These are phyloP conservation scores for Sebastes nivosus DNA, from an alignment of 2,797 vertebrate species.

Conservation along the genomic window DNA sequence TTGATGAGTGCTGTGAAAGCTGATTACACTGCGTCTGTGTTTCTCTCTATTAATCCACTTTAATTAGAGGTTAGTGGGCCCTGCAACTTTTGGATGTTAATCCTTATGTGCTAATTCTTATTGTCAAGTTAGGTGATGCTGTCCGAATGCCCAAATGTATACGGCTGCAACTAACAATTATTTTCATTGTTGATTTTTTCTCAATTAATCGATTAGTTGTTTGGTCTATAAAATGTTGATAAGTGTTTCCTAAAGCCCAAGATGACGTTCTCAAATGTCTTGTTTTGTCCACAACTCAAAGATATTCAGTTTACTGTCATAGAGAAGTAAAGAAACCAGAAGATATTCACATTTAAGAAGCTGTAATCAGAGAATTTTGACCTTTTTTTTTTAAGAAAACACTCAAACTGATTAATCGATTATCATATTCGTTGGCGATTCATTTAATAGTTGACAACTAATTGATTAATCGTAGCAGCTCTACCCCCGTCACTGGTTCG, in stretches of 20 bases:
- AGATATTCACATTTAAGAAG: too few relatives aligned
- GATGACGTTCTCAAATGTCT: too few relatives aligned
- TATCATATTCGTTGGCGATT: neutral
- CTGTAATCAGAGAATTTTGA: too few relatives aligned
- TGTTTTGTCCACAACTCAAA: too few relatives aligned
- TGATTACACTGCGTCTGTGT: conserved; percentile 45
- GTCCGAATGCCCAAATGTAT: neutral
- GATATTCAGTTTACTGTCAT: too few relatives aligned
- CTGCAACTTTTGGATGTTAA: conserved; percentile 34
- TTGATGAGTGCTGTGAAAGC: conserved; percentile 55
- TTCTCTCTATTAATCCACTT: conserved; percentile 53
- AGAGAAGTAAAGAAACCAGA: too few relatives aligned
- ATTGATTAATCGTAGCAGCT: neutral
- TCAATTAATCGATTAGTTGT: neutral
- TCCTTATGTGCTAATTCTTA: conserved; percentile 22
- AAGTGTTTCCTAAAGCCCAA: too few relatives aligned
- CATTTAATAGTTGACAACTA: neutral
- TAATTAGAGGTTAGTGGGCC: conserved; percentile 54
- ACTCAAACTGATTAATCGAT: too few relatives aligned
- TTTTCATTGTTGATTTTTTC: neutral
- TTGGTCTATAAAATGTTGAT: neutral
- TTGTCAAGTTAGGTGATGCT: conserved; percentile 20
- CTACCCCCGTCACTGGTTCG: neutral
- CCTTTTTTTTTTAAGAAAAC: too few relatives aligned
- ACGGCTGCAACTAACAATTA: neutral